Base-by-base conservation (phyloP, 2,888 invertebrate species). In the Coenonympha glycerion region DNA sequence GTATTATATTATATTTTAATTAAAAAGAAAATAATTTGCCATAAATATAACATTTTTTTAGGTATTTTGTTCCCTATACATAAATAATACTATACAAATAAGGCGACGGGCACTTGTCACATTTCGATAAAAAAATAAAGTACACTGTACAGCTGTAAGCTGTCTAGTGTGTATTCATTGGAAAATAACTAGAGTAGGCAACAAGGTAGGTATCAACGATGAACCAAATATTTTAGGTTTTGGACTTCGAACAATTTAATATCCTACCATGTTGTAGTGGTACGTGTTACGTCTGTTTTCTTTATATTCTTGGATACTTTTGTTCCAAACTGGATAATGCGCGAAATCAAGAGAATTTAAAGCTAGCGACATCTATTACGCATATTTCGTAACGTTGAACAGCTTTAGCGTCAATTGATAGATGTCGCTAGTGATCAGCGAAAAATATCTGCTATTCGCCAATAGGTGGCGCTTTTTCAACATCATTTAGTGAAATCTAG, bases 181-280 rank as follows among this genome's bases (percentile, higher is more conserved):
- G 2, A 9, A 16, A 8, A 30, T 30, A 30, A 3, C 28, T 30
- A 60, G n/a, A n/a, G n/a, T n/a, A n/a, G 59, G 55, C 16, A 59
- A 55, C 51, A 55, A 64, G 58, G 66, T n/a, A 70, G 72, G 73
- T 66, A 69, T 69, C 74, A 76, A 73, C 76, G 68, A 57, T 61
- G 67, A 3, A 8, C n/a, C 6, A 37, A 22, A 13, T 22, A 6
- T 37, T 6, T 11, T 1, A 6, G n/a, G 21, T 21, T 67, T 44
- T 16, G 34, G 28, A 36, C 34, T 28, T 36, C 28, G 28, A 67
- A 61, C 61, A 65, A n/a, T 58, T 55, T 55, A n/a, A 49, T 42
- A 57, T 1, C 47, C 72, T 48, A 54, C 64, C 19, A 58, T 3
- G n/a, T 33, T 13, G 6, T 13, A 13, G 21, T 11, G 34, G 21